Evolutionary conservation across 2,888 invertebrate genomes (phyloP), one percentile per base, ranked within the genome.

Genomic region (Himalopsyche japonica): DNA sequence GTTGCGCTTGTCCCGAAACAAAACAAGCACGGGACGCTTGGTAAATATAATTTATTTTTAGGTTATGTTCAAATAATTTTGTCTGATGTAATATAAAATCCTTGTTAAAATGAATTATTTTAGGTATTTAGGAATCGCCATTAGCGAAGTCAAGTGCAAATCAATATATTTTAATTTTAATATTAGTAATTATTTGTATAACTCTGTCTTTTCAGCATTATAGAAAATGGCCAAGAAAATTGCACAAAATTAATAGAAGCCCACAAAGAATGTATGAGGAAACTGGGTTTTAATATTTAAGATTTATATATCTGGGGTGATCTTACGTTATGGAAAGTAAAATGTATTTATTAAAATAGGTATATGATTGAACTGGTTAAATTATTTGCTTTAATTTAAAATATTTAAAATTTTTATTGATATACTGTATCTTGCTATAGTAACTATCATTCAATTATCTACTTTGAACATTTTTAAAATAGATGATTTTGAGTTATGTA

Each of bases 1-100:
- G 99, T 89, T 99, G 99, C 93, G 98, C 98, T 4, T 99, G 99
- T 90, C 98, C 98, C 0, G 98, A 99, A 92, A 99, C 98, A 0
- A 98, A 98, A 91, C 94, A 94, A 91, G 95, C 92, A 47, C 93
- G 99, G 89, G 99, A 99, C 92, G 94, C 95, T 87, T 99, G 99
- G 98, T 98, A 93, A 93, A 91, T 87, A 76, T 24, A 76, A 27
- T 48, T 57, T 57, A 57, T 24, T 84, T 78, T 82, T 43, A 82
- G 70, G 82, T 86, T 81, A 80, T 80, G 34, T 81, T 64, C 32
- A 15, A 78, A 32, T 37, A 5, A 79, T 83, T 78, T 87, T 76
- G 18, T 80, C 85, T 80, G 64, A 79, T 77, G 47, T 47, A 82
- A 82, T 77, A 32, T 7, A 81, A 1, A 57, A 20, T 20, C 57